phyloP scores from a whole-genome alignment of 2,888 invertebrate genomes.

The Bursaphelenchus okinawaensis region DNA sequence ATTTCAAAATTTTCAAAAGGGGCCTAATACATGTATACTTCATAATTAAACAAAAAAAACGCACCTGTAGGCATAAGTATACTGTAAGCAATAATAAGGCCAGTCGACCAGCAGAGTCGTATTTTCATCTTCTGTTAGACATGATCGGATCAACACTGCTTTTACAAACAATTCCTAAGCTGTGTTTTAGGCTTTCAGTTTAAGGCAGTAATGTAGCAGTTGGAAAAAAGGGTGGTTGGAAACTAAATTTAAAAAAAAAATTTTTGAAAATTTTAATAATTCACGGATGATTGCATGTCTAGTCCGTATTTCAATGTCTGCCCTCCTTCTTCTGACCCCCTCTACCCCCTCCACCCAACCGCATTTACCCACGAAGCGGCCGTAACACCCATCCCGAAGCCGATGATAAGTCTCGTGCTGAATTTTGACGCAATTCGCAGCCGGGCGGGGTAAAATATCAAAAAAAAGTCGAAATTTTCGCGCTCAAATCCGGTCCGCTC shows the following conservation, averaged over 20 bases:
- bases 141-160: background rate
- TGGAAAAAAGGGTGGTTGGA: background rate
- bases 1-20: too few species aligned
- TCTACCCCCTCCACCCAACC: too few species aligned
- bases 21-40: too few species aligned
- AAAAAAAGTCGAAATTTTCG: background rate
- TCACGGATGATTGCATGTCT: too few species aligned
- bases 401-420: slow-evolving; percentile 86
- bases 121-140: background rate
- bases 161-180: too few species aligned
- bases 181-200: background rate
- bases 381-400: slow-evolving; percentile 87
- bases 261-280: slow-evolving; percentile 57
- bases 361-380: too few species aligned
- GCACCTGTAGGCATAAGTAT: background rate
- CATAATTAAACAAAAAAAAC: too few species aligned
- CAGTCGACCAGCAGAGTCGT: background rate
- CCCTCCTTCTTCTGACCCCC: too few species aligned
- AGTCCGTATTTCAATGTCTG: too few species aligned
- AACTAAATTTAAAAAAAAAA: too few species aligned
- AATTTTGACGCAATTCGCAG: slow-evolving; percentile 62
- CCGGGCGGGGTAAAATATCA: background rate
- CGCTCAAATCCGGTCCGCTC: background rate
- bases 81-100: background rate
- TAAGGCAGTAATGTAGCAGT: background rate